phyloP scores from a whole-genome alignment of 2,797 vertebrate genomes.

The Bovichtus diacanthus region DNA sequence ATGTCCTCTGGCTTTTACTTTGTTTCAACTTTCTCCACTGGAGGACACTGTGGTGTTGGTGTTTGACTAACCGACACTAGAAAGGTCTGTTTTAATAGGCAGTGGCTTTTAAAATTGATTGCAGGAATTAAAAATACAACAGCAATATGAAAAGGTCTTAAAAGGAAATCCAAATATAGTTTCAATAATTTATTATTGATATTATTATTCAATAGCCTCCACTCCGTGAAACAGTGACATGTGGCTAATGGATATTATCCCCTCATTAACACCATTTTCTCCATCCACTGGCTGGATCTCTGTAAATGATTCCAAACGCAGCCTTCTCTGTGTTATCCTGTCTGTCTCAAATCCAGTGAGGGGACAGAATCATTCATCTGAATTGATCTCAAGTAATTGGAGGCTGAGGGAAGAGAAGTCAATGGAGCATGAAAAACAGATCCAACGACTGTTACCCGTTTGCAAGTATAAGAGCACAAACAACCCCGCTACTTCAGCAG shows the following conservation, averaged over 20 bases:
- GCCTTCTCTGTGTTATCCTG: constrained; percentile 44
- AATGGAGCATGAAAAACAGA: constrained; percentile 75
- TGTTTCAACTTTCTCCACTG: constrained; percentile 69
- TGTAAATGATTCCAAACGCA: constrained; percentile 39
- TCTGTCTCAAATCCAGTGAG: constrained; percentile 50
- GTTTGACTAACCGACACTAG: constrained; percentile 16
- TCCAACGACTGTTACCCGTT: constrained; percentile 59
- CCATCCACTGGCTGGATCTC: constrained; percentile 17
- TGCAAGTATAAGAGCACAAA: constrained; percentile 75
- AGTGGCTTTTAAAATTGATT: constrained; percentile 34
- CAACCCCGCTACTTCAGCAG: constrained; percentile 32
- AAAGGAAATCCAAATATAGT: constrained; percentile 33
- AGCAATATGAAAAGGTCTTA: background rate
- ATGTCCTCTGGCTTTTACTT: constrained; percentile 30
- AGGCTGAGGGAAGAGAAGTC: constrained; percentile 71
- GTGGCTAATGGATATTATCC: constrained; percentile 8
- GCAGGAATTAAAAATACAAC: constrained; percentile 40
- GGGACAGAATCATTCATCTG: constrained; percentile 79
- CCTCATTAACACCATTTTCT: constrained; percentile 24
- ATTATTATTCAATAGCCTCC: background rate
- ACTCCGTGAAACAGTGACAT: constrained; percentile 14
- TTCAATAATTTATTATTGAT: constrained; percentile 33
- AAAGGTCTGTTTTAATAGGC: constrained; percentile 3
- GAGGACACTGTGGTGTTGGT: constrained; percentile 74
- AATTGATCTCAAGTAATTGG: constrained; percentile 84